Conservation (phyloP, 2,888 invertebrate species). For the Syrphus vitripennis region DNA sequence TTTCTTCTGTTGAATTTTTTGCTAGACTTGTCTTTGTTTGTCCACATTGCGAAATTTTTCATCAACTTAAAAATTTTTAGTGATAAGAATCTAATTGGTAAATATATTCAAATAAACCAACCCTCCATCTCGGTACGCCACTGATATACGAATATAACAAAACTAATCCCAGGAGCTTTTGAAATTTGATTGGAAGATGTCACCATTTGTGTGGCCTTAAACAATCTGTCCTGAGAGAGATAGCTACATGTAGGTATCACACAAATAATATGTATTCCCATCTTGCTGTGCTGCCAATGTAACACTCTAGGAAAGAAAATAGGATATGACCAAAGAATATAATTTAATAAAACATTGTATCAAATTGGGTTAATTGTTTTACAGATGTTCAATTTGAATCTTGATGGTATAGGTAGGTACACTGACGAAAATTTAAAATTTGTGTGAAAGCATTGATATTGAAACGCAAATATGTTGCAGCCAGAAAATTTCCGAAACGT, state of each 20-base stretch:
- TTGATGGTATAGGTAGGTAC: background rate
- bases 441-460: too few species aligned
- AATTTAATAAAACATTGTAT: background rate
- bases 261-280: background rate
- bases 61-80: too few species aligned
- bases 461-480: too few species aligned
- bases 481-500: too few species aligned
- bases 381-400: slow-evolving; percentile 51
- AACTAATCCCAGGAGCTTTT: slow-evolving; percentile 17
- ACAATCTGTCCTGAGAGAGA: background rate
- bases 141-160: background rate
- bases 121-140: too few species aligned
- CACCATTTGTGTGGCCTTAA: background rate
- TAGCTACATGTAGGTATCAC: background rate
- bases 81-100: too few species aligned
- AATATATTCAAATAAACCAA: too few species aligned
- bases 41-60: too few species aligned
- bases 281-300: background rate
- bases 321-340: slow-evolving; percentile 3
- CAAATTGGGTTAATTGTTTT: slow-evolving; percentile 62
- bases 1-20: too few species aligned
- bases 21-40: too few species aligned
- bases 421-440: background rate
- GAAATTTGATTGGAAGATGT: slow-evolving; percentile 51
- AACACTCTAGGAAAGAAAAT: background rate